Conservation (phyloP, 2,888 invertebrate species). For the Syritta pipiens region DNA sequence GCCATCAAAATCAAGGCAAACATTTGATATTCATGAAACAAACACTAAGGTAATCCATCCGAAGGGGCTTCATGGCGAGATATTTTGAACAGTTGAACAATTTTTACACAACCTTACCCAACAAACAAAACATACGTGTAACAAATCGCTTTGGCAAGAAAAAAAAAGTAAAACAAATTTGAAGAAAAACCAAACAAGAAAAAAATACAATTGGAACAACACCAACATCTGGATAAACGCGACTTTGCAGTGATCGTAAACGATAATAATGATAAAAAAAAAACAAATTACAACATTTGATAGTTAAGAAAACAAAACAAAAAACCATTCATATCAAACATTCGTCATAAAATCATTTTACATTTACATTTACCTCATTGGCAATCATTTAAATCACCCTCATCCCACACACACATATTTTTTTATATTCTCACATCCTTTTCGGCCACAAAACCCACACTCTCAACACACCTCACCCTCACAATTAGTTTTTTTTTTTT, state of each 20-base stretch:
- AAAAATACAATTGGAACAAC: conserved; percentile 60
- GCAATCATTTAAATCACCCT: conserved; percentile 36
- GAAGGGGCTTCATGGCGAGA: conserved; percentile 46
- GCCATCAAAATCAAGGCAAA: too few species aligned
- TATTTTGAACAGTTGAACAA: conserved; percentile 44
- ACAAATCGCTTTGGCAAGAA: conserved; percentile 43
- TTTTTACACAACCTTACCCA: conserved; percentile 44
- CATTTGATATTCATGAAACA: too few species aligned
- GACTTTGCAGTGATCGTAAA: conserved; percentile 69
- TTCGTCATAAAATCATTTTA: conserved; percentile 35
- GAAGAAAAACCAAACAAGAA: conserved; percentile 36
- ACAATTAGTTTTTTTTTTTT: too few species aligned
- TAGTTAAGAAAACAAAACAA: conserved; percentile 36
- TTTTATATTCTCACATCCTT: conserved; percentile 25
- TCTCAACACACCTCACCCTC: conserved; percentile 14
- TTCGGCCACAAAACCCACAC: conserved; percentile 8
- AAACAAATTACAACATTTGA: conserved; percentile 44
- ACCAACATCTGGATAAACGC: conserved; percentile 60
- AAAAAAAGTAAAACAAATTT: too few species aligned
- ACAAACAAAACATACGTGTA: conserved; percentile 26
- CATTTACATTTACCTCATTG: conserved; percentile 50
- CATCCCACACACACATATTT: conserved; percentile 13
- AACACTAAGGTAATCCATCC: conserved; percentile 32
- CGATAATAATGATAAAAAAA: conserved; percentile 40
- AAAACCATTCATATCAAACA: conserved; percentile 58